Percentiles rank a stretch among this genome's conserved stretches.
Conservation (phyloP, 2,113 vertebrate species). For the Choloepus hoffmanni region DNA sequence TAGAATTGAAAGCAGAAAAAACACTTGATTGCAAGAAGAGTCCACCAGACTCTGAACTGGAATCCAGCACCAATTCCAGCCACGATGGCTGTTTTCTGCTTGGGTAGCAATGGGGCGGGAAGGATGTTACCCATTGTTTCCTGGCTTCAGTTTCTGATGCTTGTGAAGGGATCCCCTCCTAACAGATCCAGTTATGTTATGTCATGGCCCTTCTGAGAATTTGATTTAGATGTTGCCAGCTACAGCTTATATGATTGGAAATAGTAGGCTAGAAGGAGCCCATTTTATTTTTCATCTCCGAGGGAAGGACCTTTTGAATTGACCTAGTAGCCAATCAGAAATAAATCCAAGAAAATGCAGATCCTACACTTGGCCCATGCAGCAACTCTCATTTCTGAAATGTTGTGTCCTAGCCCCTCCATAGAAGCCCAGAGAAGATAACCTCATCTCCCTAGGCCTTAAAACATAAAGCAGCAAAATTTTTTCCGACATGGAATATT, state of each 20-base stretch:
- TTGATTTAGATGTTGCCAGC: background rate
- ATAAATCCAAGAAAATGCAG: background rate
- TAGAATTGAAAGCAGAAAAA: conserved; percentile 1
- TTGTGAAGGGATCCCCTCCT: background rate
- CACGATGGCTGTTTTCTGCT: background rate
- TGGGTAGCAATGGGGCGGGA: background rate
- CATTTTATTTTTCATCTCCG: background rate
- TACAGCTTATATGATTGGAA: background rate
- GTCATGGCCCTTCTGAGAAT: background rate
- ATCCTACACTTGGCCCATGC: background rate
- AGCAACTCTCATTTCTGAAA: background rate
- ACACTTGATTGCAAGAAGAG: conserved; percentile 12
- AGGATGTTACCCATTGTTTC: background rate
- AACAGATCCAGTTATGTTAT: background rate
- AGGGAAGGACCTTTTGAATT: background rate
- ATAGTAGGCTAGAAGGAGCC: background rate
- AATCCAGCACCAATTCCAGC: conserved; percentile 5
- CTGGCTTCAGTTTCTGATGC: conserved; percentile 14
- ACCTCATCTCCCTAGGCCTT: background rate
- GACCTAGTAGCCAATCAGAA: background rate
- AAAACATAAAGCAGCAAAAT: background rate
- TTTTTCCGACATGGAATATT: background rate
- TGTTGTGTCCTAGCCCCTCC: background rate
- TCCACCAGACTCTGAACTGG: background rate
- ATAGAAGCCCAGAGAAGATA: background rate